A percentile compares a stretch with the other conserved stretches of the same genome.
Evolutionary conservation across 2,797 vertebrate species (phyloP).

Genomic region (Scyliorhinus canicula): DNA sequence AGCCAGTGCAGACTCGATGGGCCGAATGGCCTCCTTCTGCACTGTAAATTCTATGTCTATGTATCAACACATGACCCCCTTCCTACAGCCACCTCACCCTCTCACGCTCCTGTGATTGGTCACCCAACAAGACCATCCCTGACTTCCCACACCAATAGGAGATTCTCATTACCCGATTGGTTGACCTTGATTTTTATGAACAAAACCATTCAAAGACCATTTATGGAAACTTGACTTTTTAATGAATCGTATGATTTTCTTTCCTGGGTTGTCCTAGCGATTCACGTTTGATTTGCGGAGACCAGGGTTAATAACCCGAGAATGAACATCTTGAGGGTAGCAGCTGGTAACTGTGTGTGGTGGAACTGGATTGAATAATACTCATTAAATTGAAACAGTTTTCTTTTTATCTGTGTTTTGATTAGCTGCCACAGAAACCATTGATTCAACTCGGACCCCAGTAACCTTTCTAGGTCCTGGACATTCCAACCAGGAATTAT

Average conservation of each 20-base stretch:
- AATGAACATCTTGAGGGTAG: background rate
- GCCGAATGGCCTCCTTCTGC: too few species aligned
- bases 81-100: background rate
- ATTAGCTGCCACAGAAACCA: background rate
- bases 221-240: background rate
- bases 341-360: background rate
- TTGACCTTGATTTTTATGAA: background rate
- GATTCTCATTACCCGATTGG: background rate
- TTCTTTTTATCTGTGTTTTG: background rate
- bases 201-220: background rate
- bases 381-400: background rate
- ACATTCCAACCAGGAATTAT: background rate
- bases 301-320: background rate
- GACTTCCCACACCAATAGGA: background rate
- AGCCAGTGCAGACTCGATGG: too few species aligned
- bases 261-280: background rate
- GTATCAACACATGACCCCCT: background rate
- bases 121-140: background rate
- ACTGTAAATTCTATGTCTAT: too few species aligned
- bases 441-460: background rate
- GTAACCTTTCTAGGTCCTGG: background rate
- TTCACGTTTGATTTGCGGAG: background rate
- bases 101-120: background rate
- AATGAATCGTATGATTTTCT: background rate
- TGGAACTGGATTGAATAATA: background rate